These are phyloP conservation scores for Xiphydria camelus DNA, from an alignment of 2,888 invertebrate species.

Conservation along the genomic window DNA sequence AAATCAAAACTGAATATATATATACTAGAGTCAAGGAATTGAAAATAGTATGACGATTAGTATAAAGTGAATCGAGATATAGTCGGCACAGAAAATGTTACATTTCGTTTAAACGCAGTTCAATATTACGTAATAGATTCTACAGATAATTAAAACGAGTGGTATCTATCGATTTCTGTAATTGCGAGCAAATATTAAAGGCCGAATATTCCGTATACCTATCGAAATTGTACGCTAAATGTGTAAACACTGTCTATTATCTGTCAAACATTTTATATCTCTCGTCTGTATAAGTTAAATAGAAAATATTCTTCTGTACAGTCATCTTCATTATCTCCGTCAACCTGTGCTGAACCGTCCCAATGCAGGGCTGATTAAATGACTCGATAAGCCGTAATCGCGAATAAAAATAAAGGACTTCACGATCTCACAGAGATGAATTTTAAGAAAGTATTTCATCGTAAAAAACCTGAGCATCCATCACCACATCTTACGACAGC, in stretches of 20 bases:
- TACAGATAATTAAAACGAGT: background rate
- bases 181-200: background rate
- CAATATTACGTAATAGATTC: background rate
- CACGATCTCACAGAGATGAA: too few species aligned
- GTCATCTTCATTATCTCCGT: background rate
- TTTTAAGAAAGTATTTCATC: too few species aligned
- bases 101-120: background rate
- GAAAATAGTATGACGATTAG: conserved; percentile 25
- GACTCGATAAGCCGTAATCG: too few species aligned
- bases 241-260: conserved; percentile 46
- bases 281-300: conserved; percentile 48
- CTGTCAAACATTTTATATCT: conserved; percentile 50
- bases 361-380: too few species aligned
- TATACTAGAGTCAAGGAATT: conserved; percentile 26
- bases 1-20: conserved; percentile 13
- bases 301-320: conserved; percentile 50
- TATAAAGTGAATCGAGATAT: conserved; percentile 18
- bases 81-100: conserved; percentile 28
- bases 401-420: too few species aligned
- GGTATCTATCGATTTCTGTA: background rate
- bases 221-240: conserved; percentile 36
- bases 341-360: too few species aligned
- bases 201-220: conserved; percentile 18
- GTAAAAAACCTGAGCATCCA: too few species aligned
- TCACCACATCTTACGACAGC: too few species aligned